Evolutionary conservation across 2,797 vertebrate genomes (phyloP), one percentile per base, ranked within the genome.

Genomic region (Myoxocephalus aenaeus): DNA sequence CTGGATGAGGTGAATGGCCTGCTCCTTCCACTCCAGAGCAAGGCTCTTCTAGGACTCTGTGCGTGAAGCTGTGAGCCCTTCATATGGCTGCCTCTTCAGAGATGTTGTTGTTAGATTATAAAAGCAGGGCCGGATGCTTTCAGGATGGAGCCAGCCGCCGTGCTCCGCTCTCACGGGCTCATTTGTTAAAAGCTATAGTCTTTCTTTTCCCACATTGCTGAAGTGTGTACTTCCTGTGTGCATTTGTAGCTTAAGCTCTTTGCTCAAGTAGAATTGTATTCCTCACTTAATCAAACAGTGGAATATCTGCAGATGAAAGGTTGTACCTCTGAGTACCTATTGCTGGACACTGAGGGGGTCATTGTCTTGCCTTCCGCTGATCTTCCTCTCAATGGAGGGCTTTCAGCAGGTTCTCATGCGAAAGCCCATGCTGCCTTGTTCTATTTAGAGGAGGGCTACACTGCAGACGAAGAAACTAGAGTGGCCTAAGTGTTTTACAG

Each of bases 141-240:
- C 92, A 92, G 93, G 90, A 90, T 89, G 90, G 92, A 94, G 92
- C 91, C 89, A 72, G 89, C 89, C 84, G 83, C 92, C 88, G 64
- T 76, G 87, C 85, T 88, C 83, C 59, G 90, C 93, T 94, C 93
- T 94, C 92, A 92, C 93, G 70, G 92, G 89, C 90, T 88, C 83
- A 90, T 94, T 92, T 93, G 90, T 90, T 92, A 84, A 88, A 88
- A 88, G 82, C 91, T 85, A 86, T 90, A 87, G 90, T 86, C 90
- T 88, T 90, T 89, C 89, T 89, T 87, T 92, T 91, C 86, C 90
- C 89, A 87, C 88, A 87, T 88, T 42, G 83, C 86, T 94, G 82
- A 92, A 95, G 94, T 92, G 93, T 91, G 90, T 91, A 88, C 93
- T 95, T 95, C 94, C 94, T 94, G 89, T 92, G 91, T 84, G 87